Base-by-base conservation (phyloP, 2,888 invertebrate species). In the Drosophila testacea region DNA sequence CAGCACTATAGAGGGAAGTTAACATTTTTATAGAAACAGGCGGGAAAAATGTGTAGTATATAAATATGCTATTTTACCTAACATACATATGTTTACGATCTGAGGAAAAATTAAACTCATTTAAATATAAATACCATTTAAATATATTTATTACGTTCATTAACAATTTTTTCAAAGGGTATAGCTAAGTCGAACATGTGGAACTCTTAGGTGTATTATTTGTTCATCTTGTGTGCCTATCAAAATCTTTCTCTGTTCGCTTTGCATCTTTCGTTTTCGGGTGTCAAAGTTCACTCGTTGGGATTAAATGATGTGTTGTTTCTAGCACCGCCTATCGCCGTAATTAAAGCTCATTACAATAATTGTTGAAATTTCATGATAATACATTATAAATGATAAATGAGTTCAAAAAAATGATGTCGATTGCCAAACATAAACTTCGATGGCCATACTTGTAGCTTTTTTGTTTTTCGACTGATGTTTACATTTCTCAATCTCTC, bases 321-420 rank as follows among this genome's bases (percentile, higher is more conserved):
- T 73, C 59, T 71, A 16, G 46, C 83, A 69, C 70, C 66, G 59
- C 30, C 75, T 63, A 72, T 55, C 52, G 67, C 64, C 55, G 59
- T 70, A 81, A 84, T 83, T 88, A 69, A 64, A 55, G 71, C 80
- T 75, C 65, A 76, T 88, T 78, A 71, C 75, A 71, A 66, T 69
- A 77, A 81, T 71, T 78, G 69, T 54, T 7, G 38, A 47, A 57
- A 30, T 57, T 57, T 47, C 34, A 36, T 27, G 36, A 56, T 44
- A 44, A 56, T 22, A 34, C 39, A 9, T 59, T 36, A 10, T 0
- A 22, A 46, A 32, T 36, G 30, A 51, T 38, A 38, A 46, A 46
- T 13, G 44, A 38, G 51, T 46, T 13, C 5, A 61, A 52, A 52
- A 30, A n/a, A 28, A 47, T 9, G 39, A 32, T 16, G 4, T 34